Percentiles rank a stretch among this genome's conserved stretches.
Evolutionary conservation across 2,113 vertebrate genomes (phyloP).

Genomic region (Aleadryas rufinucha): DNA sequence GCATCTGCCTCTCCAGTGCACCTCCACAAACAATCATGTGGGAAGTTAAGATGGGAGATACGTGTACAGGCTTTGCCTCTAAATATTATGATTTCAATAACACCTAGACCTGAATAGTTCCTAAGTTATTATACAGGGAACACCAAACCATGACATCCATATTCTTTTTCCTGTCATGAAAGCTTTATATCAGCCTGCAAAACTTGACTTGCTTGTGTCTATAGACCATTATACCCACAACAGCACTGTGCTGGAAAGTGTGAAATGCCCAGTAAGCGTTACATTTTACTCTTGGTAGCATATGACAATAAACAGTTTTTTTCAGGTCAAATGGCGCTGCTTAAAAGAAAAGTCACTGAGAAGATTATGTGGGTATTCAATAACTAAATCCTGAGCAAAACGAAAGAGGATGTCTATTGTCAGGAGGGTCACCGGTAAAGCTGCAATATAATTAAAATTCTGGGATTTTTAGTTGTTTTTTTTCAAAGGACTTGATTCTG

Average conservation of each 20-base stretch:
- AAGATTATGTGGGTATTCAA: background rate
- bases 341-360: background rate
- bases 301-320: background rate
- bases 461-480: background rate
- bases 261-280: background rate
- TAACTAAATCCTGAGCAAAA: background rate
- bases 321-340: background rate
- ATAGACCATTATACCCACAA: background rate
- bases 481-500: background rate
- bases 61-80: background rate
- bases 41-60: background rate
- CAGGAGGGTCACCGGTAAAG: background rate
- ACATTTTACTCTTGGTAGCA: background rate
- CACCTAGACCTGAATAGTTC: background rate
- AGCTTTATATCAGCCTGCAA: background rate
- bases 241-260: background rate
- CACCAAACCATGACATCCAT: background rate
- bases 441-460: conserved; percentile 32
- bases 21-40: background rate
- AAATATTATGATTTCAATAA: background rate
- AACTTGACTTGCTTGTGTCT: background rate
- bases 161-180: background rate
- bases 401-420: background rate
- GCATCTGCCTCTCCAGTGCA: background rate
- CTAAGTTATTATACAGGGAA: background rate